Base-by-base conservation (phyloP, 2,888 invertebrate genomes). In the Mythimna lalbum region DNA sequence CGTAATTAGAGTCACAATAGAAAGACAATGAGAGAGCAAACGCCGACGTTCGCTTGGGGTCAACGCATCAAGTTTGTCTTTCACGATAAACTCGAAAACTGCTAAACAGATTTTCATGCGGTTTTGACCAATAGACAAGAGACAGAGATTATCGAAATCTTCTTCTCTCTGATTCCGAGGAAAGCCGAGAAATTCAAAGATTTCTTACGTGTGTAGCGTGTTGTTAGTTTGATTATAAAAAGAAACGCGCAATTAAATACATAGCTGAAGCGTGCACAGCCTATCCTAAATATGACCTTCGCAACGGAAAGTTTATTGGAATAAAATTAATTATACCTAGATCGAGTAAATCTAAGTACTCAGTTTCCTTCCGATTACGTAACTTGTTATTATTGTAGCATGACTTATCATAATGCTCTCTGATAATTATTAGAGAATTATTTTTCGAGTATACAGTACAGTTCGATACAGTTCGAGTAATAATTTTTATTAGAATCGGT, bases 281-380 rank as follows among this genome's bases (percentile, higher is more conserved):
- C 2, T 57, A 21, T 36, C 57, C 17, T 21, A 59, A 21, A 27
- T 59, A 27, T 50, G n/a, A 27, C 81, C 76, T 78, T 78, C 19
- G 21, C 0, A 63, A 39, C 53, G 33, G 76, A 76, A 80, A 80
- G 50, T 80, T 63, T 47, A 53, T 63, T 76, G 31, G 10, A 60
- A 47, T 17, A 50, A 59, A 65, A 43, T 39, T n/a, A 56, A 68
- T 61, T 4, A 27, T 27, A n/a, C 69, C 23, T 10, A 50, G 27
- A 14, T 53, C 12, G 23, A 69, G 57, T 60, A 49, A 31, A 63
- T 43, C 19, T 9, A 36, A 47, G 33, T 31, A 23, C 14, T 21
- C 21, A 23, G 7, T 67, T 67, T 57, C 39, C 36, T 60, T 56
- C 4, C 27, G 33, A 63, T 67, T 63, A 63, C 39, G 36, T 63